Evolutionary conservation across 92 coral and sea anemone species (phyloP).

Genomic region (Parazoanthus swiftii): DNA sequence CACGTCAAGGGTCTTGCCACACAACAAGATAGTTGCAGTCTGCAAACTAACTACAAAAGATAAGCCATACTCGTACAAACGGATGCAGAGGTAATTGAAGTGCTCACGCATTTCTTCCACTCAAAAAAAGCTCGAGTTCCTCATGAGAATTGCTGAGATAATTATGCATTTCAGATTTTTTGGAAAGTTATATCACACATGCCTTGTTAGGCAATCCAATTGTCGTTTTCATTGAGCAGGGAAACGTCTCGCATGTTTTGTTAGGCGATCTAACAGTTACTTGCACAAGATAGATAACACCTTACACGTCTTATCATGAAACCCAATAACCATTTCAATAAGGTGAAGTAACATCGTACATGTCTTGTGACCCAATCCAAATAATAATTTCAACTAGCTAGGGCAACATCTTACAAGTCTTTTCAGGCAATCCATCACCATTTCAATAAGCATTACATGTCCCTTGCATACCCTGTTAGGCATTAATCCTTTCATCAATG

Average conservation of each 20-base stretch:
- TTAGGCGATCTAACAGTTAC: background rate
- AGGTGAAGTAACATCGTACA: background rate
- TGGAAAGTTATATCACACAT: background rate
- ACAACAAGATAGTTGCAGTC: background rate
- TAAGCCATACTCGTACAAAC: background rate
- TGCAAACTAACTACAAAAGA: background rate
- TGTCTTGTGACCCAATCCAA: background rate
- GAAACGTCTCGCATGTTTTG: background rate
- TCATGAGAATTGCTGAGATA: too few relatives aligned
- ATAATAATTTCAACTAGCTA: background rate
- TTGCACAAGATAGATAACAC: background rate
- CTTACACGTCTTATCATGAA: slow-evolving; percentile 14
- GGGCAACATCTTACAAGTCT: background rate
- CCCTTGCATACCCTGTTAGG: background rate
- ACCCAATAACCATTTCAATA: background rate
- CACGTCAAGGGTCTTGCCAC: background rate
- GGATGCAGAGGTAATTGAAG: too few relatives aligned
- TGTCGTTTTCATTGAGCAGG: background rate
- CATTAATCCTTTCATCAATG: background rate
- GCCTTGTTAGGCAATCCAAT: background rate
- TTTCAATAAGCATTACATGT: too few relatives aligned
- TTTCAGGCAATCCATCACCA: too few relatives aligned
- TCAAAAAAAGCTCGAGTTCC: too few relatives aligned
- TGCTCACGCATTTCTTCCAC: too few relatives aligned
- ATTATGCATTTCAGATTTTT: too few relatives aligned